Evolutionary conservation across 1,140 invertebrate genomes (phyloP).

Genomic region (Drosophila eugracilis): DNA sequence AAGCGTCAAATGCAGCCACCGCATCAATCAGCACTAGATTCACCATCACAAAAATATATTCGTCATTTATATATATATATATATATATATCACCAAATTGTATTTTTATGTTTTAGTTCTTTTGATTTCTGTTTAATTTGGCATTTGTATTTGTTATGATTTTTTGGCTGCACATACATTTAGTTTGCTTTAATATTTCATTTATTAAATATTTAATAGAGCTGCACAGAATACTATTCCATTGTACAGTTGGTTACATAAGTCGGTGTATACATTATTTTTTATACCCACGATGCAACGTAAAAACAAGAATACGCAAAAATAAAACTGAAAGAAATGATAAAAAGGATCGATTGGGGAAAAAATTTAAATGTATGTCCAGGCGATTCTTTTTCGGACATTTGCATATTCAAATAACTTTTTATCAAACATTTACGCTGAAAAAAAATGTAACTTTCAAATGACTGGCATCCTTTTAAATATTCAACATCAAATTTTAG

Average conservation of each 20-base stretch:
- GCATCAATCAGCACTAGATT: constrained; percentile 65
- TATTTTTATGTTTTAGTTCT: constrained; percentile 42
- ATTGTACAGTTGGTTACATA: constrained; percentile 65
- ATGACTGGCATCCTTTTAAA: background rate
- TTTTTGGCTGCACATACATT: constrained; percentile 56
- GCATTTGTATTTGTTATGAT: constrained; percentile 65
- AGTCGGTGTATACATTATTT: constrained; percentile 46
- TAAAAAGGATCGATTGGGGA: constrained; percentile 37
- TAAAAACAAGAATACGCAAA: constrained; percentile 21
- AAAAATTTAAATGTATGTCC: constrained; percentile 47
- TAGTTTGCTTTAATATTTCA: constrained; percentile 75
- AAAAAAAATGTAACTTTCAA: background rate
- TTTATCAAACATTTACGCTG: constrained; percentile 54
- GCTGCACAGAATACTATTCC: constrained; percentile 25
- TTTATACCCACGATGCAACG: constrained; percentile 20
- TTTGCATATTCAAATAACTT: constrained; percentile 81
- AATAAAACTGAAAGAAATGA: constrained; percentile 31
- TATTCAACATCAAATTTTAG: background rate
- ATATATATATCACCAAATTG: constrained; percentile 6
- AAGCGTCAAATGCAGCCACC: constrained; percentile 68
- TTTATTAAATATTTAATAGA: constrained; percentile 71
- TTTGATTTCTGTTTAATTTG: constrained; percentile 73
- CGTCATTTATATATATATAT: constrained; percentile 34
- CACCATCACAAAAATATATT: constrained; percentile 36
- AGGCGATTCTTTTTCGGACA: constrained; percentile 37